Evolutionary conservation across 2,113 vertebrate species (phyloP).

Genomic region (Barbus barbus): DNA sequence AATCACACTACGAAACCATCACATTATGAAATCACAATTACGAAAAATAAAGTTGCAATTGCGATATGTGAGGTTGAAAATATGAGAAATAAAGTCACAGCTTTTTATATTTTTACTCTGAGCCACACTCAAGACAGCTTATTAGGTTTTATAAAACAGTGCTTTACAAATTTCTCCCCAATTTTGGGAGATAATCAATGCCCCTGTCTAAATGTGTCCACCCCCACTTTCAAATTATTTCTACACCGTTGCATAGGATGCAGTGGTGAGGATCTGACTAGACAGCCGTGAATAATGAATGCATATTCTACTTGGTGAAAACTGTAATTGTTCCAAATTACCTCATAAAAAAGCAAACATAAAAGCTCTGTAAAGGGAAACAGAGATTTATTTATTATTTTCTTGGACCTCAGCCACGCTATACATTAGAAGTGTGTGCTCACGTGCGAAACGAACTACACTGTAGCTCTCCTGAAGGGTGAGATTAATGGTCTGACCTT

Average conservation of each 20-base stretch:
- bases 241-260: background rate
- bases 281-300: constrained; percentile 11
- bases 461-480: constrained; percentile 26
- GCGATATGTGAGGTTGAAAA: too few species aligned
- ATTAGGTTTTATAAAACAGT: background rate
- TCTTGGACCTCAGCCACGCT: background rate
- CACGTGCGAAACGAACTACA: background rate
- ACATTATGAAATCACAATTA: too few species aligned
- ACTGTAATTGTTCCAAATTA: constrained; percentile 29
- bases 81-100: background rate
- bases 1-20: too few species aligned
- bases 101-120: background rate
- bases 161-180: background rate
- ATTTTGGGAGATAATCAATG: background rate
- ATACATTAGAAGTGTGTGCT: background rate
- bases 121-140: background rate
- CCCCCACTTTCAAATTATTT: background rate
- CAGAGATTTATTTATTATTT: background rate
- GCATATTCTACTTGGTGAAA: constrained; percentile 11
- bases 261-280: background rate
- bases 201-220: background rate
- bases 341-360: background rate
- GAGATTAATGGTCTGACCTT: constrained; percentile 47
- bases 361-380: constrained; percentile 23
- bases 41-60: too few species aligned